Base-by-base conservation (phyloP, 2,797 vertebrate genomes). In the Moxostoma hubbsi region DNA sequence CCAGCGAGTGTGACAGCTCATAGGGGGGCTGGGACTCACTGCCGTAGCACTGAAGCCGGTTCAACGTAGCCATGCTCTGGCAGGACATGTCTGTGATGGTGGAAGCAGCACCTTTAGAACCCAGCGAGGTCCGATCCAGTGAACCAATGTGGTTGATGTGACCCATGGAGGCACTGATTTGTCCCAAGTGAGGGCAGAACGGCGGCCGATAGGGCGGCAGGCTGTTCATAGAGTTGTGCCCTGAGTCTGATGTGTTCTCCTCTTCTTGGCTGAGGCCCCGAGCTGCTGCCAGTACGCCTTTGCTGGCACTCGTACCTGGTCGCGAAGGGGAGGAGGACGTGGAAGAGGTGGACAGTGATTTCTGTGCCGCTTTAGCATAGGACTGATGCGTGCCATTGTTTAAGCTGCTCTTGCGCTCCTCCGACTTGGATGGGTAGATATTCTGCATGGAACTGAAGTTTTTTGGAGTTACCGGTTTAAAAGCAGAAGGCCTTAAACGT, bases 111-210 rank as follows among this genome's bases (percentile, higher is more conserved):
- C 92, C 95, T 81, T 92, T 94, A n/a, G 88, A 86, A 36, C 84
- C 89, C 46, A 93, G 85, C 0, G 94, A 89, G 4, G 91, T 90
- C 70, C 95, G 94, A 71, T 98, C 97, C 87, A 97, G 88, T 16
- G 97, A 98, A 77, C 97, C 96, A 0, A 99, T 96, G 86, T 96
- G 96, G 88, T 99, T 97, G 84, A 99, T 96, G 88, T 99, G 96
- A 83, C 98, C 96, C 93, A 97, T 93, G 5, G 98, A 99, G 73
- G 97, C 97, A 1, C 97, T 99, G 91, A 98, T 98, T 86, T 97
- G 94, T 82, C 91, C 85, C 57, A 95, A 92, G 57, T 96, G 92
- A 11, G 95, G 95, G 68, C 95, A 94, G 86, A 96, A 94, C 6
- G 95, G 95, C 11, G 93, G 93, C 53, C 95, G 91, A 1, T 97